These are phyloP conservation scores for Hippotragus niger DNA, from an alignment of 2,113 vertebrate genomes.

Conservation along the genomic window DNA sequence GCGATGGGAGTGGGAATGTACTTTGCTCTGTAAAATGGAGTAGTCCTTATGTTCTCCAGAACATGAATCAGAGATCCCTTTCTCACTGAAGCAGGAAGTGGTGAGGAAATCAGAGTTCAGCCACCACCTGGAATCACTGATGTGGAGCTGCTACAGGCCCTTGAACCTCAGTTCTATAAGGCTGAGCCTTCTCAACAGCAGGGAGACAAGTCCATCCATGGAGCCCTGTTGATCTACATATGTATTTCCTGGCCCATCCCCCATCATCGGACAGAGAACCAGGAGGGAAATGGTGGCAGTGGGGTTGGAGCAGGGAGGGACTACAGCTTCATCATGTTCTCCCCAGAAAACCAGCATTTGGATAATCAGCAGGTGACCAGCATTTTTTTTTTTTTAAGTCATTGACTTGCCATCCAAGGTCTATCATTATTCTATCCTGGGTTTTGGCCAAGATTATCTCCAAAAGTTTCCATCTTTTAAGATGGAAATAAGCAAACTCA, in stretches of 20 bases:
- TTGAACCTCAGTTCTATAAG: background rate
- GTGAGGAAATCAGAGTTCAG: background rate
- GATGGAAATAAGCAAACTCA: background rate
- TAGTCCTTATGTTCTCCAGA: background rate
- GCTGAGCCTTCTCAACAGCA: background rate
- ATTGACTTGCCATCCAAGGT: slow-evolving; percentile 32
- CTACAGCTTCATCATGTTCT: background rate
- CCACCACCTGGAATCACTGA: background rate
- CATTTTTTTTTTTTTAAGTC: background rate
- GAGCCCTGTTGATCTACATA: background rate
- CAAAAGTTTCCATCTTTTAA: background rate
- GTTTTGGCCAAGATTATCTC: background rate
- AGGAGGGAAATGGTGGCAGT: background rate
- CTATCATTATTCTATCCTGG: background rate
- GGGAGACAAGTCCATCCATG: background rate
- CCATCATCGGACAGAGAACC: background rate
- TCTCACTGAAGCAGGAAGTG: background rate
- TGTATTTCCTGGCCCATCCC: background rate
- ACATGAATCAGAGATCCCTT: background rate
- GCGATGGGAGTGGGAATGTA: background rate
- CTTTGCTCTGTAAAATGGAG: background rate
- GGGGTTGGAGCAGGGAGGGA: background rate
- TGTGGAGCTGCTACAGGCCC: background rate
- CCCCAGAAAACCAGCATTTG: background rate
- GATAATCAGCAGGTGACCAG: background rate